Conservation (phyloP, 2,888 invertebrate species). For the Clivina fossor region DNA sequence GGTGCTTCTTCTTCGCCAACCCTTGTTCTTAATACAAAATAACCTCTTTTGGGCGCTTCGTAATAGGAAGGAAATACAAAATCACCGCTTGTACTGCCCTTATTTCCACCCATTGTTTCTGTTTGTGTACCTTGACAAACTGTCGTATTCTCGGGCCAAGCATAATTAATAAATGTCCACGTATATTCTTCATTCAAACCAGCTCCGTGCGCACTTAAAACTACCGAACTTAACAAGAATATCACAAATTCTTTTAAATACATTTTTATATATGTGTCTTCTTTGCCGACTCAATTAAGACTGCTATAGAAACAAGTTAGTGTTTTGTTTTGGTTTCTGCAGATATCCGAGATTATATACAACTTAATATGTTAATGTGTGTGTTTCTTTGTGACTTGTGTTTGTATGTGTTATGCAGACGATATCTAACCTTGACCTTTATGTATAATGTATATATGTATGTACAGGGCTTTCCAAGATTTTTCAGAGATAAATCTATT, state of each 20-base stretch:
- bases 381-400: no score
- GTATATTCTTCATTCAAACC: constrained; percentile 50
- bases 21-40: constrained; percentile 13
- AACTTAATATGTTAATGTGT: no score
- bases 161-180: constrained; percentile 49
- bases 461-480: no score
- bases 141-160: constrained; percentile 19
- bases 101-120: neutral
- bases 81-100: neutral
- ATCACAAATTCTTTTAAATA: neutral
- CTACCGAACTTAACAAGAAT: neutral
- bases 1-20: constrained; percentile 25
- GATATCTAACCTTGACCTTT: constrained; percentile 7
- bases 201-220: constrained; percentile 22
- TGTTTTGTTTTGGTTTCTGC: neutral
- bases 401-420: no score
- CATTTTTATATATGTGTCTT: neutral
- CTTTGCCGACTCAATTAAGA: no score
- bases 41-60: constrained; percentile 19
- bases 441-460: no score
- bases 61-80: constrained; percentile 15
- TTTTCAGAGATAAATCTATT: no score
- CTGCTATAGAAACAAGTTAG: no score
- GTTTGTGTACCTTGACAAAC: neutral
- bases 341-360: no score